Evolutionary conservation across 2,113 vertebrate genomes (phyloP).

Genomic region (Engraulis encrasicolus): DNA sequence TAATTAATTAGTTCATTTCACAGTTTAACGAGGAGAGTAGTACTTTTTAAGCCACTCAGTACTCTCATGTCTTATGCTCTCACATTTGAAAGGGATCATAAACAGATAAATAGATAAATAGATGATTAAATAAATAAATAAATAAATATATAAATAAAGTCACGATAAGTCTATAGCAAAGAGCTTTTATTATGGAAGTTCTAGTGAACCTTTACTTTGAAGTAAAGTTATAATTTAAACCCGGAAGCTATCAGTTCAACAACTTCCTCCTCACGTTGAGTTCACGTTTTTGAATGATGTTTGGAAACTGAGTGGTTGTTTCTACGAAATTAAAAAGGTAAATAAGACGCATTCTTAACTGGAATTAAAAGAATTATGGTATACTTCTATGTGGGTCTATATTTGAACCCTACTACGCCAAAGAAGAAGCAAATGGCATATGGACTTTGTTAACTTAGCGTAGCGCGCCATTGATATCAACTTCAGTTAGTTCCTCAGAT

Average conservation of each 20-base stretch:
- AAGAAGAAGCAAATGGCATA: not conserved
- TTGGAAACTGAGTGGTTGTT: not conserved
- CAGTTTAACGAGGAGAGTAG: too few relatives aligned
- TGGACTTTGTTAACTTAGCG: not conserved
- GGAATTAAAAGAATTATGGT: not conserved
- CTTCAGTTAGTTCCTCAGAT: not conserved
- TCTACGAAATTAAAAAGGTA: not conserved
- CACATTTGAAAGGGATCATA: too few relatives aligned
- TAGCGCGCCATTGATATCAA: slow-evolving; percentile 2
- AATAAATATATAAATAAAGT: too few relatives aligned
- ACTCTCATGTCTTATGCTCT: too few relatives aligned
- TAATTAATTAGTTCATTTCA: too few relatives aligned
- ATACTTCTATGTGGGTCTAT: not conserved
- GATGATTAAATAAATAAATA: too few relatives aligned
- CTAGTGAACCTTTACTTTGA: not conserved
- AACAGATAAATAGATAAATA: too few relatives aligned
- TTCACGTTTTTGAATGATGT: slow-evolving; percentile 17
- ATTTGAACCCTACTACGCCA: not conserved
- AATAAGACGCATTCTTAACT: not conserved
- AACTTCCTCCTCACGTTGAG: slow-evolving; percentile 9
- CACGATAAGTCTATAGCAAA: too few relatives aligned
- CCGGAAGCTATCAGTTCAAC: not conserved
- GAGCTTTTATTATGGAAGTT: not conserved
- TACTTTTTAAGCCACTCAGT: too few relatives aligned
- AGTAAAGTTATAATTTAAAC: too few relatives aligned